phyloP scores from a whole-genome alignment of 2,888 invertebrate species.

The Drosophila tanythrix region DNA sequence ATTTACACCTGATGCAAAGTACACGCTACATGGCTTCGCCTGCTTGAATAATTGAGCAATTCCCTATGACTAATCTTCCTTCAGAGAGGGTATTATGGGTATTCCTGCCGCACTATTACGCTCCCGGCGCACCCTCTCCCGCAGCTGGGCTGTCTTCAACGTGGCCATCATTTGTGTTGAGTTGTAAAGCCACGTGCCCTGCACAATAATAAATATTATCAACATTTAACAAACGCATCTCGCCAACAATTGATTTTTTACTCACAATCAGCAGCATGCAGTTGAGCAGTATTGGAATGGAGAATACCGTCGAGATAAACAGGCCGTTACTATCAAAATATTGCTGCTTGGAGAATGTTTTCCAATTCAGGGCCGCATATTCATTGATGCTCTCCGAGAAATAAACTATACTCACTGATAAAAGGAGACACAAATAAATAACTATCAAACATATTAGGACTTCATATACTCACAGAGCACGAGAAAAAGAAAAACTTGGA shows the following conservation, averaged over 20 bases:
- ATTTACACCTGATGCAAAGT: constrained; percentile 10
- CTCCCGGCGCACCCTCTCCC: constrained; percentile 88
- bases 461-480: constrained; percentile 89
- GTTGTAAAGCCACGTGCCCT: constrained; percentile 96
- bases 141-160: constrained; percentile 92
- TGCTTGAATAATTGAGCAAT: constrained; percentile 5
- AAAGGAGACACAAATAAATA: constrained; percentile 17
- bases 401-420: constrained; percentile 93
- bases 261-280: constrained; percentile 97
- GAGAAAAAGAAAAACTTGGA: constrained; percentile 93
- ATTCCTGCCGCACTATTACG: constrained; percentile 4
- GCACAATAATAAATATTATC: constrained; percentile 31
- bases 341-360: constrained; percentile 94
- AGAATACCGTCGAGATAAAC: constrained; percentile 97
- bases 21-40: constrained; percentile 8
- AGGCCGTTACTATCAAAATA: constrained; percentile 97
- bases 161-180: constrained; percentile 95
- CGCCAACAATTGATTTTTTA: constrained; percentile 63
- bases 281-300: constrained; percentile 95
- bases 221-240: constrained; percentile 6
- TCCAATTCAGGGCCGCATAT: constrained; percentile 94
- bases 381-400: constrained; percentile 96
- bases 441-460: not conserved
- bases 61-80: constrained; percentile 43
- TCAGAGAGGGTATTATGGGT: constrained; percentile 1